Base-by-base conservation (phyloP, 2,888 invertebrate genomes). In the Cremastobaeus sp. region DNA sequence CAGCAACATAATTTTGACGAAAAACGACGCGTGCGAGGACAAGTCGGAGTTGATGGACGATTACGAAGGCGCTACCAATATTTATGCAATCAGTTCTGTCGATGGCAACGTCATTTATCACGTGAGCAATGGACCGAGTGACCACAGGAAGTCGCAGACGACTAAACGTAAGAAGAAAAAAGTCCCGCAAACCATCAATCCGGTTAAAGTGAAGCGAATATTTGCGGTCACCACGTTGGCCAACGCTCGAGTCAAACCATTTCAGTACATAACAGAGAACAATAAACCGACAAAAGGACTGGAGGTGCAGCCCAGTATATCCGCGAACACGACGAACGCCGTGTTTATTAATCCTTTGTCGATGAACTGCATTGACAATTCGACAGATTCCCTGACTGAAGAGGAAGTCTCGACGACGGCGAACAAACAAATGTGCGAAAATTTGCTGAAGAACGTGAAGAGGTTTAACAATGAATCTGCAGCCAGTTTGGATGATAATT, bases 51-150 rank as follows among this genome's bases (percentile, higher is more conserved):
- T 82, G 1, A 83, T 83, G 11, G 84, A 85, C 18, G 86, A 86
- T 5, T 84, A 81, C 52, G 88, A 84, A 76, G 88, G 82, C 2
- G 82, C 86, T 0, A 87, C 88, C 1, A 93, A 93, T 82, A 93
- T 95, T 9, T 95, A 93, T 82, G 95, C 95, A 0, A 94, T 95
- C 37, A 95, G 95, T 81, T 94, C 93, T 39, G 93, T 94, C 20
- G 93, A 93, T 78, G 95, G 95, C 1, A 94, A 94, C 78, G 92
- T 95, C 2, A 92, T 91, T 80, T 92, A 91, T 80, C 91, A 92
- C 74, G 89, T 91, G 0, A 89, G 90, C 17, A 88, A 88, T 43
- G 88, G 87, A 32, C 81, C 84, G 14, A 84, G 85, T 0, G 88
- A 85, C 9, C 83, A 83, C 25, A 81, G 82, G 9, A 82, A 79